Conservation (phyloP, 2,113 vertebrate species). For the Anthoscopus minutus region DNA sequence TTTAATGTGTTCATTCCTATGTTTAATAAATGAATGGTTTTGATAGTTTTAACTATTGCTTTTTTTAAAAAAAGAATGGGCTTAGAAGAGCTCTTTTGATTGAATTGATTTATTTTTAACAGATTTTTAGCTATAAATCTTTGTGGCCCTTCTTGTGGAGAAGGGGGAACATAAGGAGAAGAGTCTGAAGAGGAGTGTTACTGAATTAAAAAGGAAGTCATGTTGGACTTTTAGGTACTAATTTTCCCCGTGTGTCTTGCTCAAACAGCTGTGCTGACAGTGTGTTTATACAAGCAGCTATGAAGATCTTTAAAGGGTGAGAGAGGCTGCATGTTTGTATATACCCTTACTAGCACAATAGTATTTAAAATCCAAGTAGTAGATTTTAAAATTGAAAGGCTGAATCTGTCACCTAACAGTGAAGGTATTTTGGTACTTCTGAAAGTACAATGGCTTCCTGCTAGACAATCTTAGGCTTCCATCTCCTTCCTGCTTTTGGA, state of each 20-base stretch:
- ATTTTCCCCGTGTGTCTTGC: not conserved
- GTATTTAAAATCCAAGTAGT: not conserved
- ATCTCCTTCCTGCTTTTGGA: not conserved
- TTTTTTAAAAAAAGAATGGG: not conserved
- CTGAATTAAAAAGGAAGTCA: not conserved
- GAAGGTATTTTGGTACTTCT: not conserved
- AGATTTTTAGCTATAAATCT: not conserved
- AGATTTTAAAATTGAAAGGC: not conserved
- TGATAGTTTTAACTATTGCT: not conserved
- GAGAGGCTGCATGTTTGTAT: not conserved
- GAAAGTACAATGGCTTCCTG: not conserved
- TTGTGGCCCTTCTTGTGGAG: not conserved
- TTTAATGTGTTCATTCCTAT: too few species aligned
- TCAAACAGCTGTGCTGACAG: not conserved
- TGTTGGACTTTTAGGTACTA: not conserved
- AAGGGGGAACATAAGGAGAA: not conserved
- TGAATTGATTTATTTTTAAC: not conserved
- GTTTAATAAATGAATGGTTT: not conserved
- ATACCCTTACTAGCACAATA: not conserved
- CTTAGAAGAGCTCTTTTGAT: not conserved
- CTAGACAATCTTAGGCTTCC: not conserved
- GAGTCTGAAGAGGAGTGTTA: not conserved
- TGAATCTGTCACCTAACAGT: not conserved
- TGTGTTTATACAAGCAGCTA: not conserved
- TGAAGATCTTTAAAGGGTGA: not conserved